Evolutionary conservation across 2,113 vertebrate genomes (phyloP), one percentile per base, ranked within the genome.

Genomic region (Phrynosoma blainvillii): DNA sequence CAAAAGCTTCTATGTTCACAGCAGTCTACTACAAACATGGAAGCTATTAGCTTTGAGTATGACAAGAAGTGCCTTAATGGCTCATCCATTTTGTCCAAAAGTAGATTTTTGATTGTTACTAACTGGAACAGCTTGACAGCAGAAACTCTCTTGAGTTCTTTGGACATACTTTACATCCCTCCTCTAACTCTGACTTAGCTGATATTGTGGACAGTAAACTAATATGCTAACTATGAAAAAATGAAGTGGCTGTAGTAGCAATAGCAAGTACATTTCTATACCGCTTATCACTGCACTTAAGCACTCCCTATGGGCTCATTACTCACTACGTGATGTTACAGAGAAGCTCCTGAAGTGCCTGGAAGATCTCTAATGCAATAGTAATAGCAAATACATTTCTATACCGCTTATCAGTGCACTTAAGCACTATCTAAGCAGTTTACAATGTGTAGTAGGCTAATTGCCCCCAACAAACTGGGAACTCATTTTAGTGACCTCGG

Each of bases 281-380:
- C 36, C 36, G 36, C 36, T 36, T 36, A 36, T 36, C 36, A 36
- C 1, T 36, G 36, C 36, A 36, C 36, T 36, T 36, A 36, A 36
- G 36, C 36, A 36, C 36, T 36, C 36, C n/a, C n/a, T 77, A 2
- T 4, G 78, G 91, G 88, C 91, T 95, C 92, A 88, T 94, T 95
- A 93, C 0, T 16, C 90, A 88, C 90, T 75, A 74, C 56, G 79
- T 87, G 23, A 84, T 1, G 86, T 91, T 93, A 92, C 92, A 86
- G 88, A 21, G 5, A 84, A 83, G 73, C 21, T 40, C 21, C 70
- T 88, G 93, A 84, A 93, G 89, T 18, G 87, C 90, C 83, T 93
- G 93, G 81, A 91, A 90, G 84, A 87, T 88, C 92, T 85, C 88
- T 80, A 90, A 71, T 7, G 85, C 88, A 89, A n/a, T 27, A 79